Conservation (phyloP, 1,140 invertebrate genomes). For the Nilaparvata lugens region DNA sequence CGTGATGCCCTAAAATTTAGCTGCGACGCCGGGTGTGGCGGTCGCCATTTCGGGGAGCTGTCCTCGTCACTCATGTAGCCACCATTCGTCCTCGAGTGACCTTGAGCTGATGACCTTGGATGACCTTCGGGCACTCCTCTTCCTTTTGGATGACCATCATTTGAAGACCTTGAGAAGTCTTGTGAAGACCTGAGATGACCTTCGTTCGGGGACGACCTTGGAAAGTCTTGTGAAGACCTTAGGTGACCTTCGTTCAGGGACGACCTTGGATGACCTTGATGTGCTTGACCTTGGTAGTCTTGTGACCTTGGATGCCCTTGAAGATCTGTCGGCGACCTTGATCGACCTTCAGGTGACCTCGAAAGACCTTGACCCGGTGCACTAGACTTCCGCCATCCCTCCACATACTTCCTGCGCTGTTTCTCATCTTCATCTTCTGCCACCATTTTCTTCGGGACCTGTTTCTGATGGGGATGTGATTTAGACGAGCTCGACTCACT, state of each 20-base stretch:
- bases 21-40: too few species aligned
- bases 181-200: constrained; percentile 30
- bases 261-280: constrained; percentile 28
- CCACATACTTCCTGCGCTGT: constrained; percentile 42
- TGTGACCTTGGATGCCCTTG: constrained; percentile 34
- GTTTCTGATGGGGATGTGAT: constrained; percentile 44
- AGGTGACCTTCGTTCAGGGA: constrained; percentile 34
- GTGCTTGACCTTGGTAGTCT: constrained; percentile 26
- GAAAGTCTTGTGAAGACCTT: constrained; percentile 29
- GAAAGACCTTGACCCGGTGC: constrained; percentile 29
- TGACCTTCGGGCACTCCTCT: too few species aligned
- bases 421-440: constrained; percentile 42
- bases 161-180: too few species aligned
- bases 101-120: too few species aligned
- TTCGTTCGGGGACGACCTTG: constrained; percentile 24
- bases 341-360: too few species aligned
- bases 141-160: too few species aligned
- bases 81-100: too few species aligned
- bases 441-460: too few species aligned
- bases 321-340: constrained; percentile 32
- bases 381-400: constrained; percentile 58
- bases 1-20: too few species aligned
- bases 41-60: too few species aligned
- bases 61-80: too few species aligned
- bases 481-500: constrained; percentile 63